Percentiles rank a stretch among this genome's conserved stretches.
These are phyloP conservation scores for Nemotelus nigrinus DNA, from an alignment of 2,888 invertebrate genomes.

Conservation along the genomic window DNA sequence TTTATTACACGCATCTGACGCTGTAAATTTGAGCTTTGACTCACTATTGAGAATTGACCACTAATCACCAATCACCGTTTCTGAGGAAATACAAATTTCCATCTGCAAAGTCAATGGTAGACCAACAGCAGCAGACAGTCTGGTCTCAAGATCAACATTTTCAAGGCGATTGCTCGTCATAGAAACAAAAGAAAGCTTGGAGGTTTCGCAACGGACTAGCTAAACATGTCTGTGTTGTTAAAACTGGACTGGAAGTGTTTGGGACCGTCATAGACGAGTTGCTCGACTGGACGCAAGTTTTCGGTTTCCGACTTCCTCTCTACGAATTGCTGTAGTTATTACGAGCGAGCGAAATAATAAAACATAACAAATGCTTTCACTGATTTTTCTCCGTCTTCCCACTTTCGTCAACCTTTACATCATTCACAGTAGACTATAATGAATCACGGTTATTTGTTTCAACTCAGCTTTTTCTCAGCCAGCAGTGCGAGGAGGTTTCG, in stretches of 20 bases:
- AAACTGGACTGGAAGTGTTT: too few relatives aligned
- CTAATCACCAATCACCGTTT: background rate
- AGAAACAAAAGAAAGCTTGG: conserved; percentile 6
- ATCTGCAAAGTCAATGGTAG: background rate
- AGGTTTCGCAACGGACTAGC: background rate
- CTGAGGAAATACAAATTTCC: background rate
- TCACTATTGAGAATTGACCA: background rate
- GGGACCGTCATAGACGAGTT: background rate
- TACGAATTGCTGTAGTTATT: background rate
- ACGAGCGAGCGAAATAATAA: conserved; percentile 9
- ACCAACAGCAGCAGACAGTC: too few relatives aligned
- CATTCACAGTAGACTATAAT: conserved; percentile 8
- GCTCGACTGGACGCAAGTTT: background rate
- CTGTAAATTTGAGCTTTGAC: background rate
- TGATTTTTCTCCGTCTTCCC: conserved; percentile 32
- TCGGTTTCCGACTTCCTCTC: background rate
- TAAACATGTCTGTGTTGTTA: background rate
- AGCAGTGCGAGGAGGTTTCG: background rate
- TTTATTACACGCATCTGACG: conserved; percentile 19
- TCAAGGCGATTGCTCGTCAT: background rate
- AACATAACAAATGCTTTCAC: conserved; percentile 39
- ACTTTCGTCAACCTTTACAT: conserved; percentile 38
- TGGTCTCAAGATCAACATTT: conserved; percentile 8
- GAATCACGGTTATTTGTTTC: background rate
- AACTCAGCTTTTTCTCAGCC: conserved; percentile 3